Evolutionary conservation across 2,888 invertebrate species (phyloP), one percentile per base, ranked within the genome.

Genomic region (Pterostichus niger): DNA sequence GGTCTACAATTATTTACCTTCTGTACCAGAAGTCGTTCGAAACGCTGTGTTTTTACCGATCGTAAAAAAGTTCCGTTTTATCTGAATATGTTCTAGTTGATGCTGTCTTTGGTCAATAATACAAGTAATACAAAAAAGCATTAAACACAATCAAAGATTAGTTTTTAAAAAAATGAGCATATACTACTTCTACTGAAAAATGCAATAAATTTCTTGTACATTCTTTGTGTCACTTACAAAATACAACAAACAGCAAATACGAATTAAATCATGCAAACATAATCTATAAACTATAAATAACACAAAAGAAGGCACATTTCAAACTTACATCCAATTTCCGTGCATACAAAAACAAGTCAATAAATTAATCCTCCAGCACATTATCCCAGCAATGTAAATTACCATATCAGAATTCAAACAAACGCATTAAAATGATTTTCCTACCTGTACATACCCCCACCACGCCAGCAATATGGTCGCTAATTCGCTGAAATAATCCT

Each of bases 281-380:
- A 56, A 71, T 40, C 68, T 44, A 56, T 56, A 71, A 71, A 17
- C 68, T 71, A 71, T 71, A 71, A 71, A 71, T 71, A 71, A 44
- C 15, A 71, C 68, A 71, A 71, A 71, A 56, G 56, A 56, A 40
- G 40, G 35, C 33, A 13, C 64, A 64, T 64, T 61, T 64, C 64
- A 10, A 49, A 49, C 49, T 49, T 49, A 49, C 49, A 11, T 71
- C 68, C 68, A 71, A 71, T 44, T 71, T 71, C 68, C 68, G 68
- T 71, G 40, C 11, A 71, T 44, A 44, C 10, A 71, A 64, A 71
- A 71, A 44, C 68, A 15, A 44, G 24, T 24, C 68, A 44, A 71
- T 71, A 71, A 71, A 71, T 71, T 71, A 64, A 35, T 11, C 44
- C n/a, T 10, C 17, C 17, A 24, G 3, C 24, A 24, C 44, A 44